phyloP scores from a whole-genome alignment of 1,140 invertebrate genomes.

The Orchestia grillus region DNA sequence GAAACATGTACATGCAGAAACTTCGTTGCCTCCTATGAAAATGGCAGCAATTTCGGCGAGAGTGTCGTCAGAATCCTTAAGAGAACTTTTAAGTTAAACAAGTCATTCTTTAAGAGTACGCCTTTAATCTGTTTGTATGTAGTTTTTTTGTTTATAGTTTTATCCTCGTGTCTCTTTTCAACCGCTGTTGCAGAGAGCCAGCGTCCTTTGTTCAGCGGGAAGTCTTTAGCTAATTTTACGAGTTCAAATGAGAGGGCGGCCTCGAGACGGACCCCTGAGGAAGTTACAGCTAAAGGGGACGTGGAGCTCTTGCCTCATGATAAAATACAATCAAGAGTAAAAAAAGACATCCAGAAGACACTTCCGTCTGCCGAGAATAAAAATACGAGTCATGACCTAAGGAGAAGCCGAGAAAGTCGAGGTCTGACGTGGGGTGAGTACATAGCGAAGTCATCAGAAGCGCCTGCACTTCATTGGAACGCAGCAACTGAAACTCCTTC shows the following conservation, averaged over 20 bases:
- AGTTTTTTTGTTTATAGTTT: not conserved
- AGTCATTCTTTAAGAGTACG: not conserved
- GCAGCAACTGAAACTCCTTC: not conserved
- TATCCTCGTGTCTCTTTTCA: not conserved
- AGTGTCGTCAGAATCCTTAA: not conserved
- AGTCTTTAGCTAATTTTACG: not conserved
- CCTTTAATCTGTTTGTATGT: not conserved
- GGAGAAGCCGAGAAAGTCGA: not conserved
- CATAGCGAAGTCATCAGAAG: conserved; percentile 37
- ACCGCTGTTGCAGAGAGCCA: not conserved
- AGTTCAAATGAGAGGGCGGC: not conserved
- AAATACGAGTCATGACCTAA: not conserved
- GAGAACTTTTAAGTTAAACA: not conserved
- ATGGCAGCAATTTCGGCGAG: not conserved
- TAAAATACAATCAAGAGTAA: not conserved
- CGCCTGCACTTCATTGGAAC: not conserved
- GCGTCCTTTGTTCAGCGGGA: not conserved
- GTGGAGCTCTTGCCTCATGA: not conserved
- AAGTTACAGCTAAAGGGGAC: not conserved
- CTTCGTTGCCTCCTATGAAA: not conserved
- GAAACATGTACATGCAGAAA: not conserved
- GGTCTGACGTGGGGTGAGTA: conserved; percentile 10
- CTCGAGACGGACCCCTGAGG: not conserved
- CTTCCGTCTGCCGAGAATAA: not conserved
- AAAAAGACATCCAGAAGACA: not conserved